These are phyloP conservation scores for Leptopilina drosophilae DNA, from an alignment of 2,888 invertebrate species.

Conservation along the genomic window DNA sequence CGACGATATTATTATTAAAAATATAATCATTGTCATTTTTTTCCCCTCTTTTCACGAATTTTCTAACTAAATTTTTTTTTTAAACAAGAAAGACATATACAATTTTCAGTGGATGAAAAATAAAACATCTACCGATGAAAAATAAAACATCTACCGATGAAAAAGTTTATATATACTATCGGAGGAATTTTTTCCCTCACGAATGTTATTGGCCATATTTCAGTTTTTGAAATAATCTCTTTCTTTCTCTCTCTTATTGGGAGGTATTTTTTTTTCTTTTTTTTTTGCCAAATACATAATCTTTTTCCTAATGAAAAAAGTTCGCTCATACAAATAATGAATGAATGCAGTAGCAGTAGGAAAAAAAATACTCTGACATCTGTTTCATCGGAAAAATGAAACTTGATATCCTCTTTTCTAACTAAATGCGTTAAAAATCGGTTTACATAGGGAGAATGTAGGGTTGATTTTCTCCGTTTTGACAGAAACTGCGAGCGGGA, in stretches of 20 bases:
- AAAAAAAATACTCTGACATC: conserved; percentile 17
- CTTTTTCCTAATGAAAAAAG: neutral
- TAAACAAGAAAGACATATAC: too few relatives aligned
- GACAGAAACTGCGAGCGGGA: neutral
- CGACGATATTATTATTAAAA: neutral
- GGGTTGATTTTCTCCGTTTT: conserved; percentile 20
- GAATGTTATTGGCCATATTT: conserved; percentile 3
- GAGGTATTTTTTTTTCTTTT: conserved; percentile 19
- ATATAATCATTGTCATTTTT: too few relatives aligned
- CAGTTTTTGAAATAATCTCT: neutral
- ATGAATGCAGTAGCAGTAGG: neutral
- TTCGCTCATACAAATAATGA: neutral
- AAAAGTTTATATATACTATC: too few relatives aligned
- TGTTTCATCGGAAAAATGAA: neutral
- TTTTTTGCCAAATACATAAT: neutral
- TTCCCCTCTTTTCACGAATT: too few relatives aligned
- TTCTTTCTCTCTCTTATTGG: neutral
- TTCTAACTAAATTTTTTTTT: too few relatives aligned
- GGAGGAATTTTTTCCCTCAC: neutral
- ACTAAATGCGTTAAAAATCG: conserved; percentile 31
- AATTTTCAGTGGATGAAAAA: too few relatives aligned
- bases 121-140: too few relatives aligned
- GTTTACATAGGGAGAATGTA: neutral
- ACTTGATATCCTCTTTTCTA: neutral
- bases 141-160: too few relatives aligned